phyloP scores from a whole-genome alignment of 1,140 invertebrate genomes.

The Atta colombica region DNA sequence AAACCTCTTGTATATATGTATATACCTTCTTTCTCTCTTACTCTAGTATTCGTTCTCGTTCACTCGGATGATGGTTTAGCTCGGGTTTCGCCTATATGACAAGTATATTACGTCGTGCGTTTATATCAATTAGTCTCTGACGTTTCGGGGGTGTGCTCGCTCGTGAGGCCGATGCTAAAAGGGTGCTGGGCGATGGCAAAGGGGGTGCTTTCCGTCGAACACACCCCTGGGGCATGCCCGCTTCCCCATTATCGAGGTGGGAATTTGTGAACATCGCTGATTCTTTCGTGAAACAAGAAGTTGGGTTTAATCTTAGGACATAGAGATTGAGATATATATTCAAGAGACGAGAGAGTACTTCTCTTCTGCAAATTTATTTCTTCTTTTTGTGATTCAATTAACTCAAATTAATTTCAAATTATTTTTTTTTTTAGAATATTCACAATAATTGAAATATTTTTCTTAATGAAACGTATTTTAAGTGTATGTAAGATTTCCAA shows the following conservation, averaged over 20 bases:
- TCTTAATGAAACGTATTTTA: neutral
- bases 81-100: slow-evolving; percentile 81
- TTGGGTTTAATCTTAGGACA: neutral
- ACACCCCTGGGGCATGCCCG: slow-evolving; percentile 53
- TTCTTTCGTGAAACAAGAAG: slow-evolving; percentile 17
- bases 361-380: neutral
- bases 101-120: slow-evolving; percentile 84
- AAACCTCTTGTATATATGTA: slow-evolving; percentile 65
- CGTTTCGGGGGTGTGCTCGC: slow-evolving; percentile 80
- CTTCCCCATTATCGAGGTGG: slow-evolving; percentile 42
- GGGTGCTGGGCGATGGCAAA: slow-evolving; percentile 65
- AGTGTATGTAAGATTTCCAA: neutral
- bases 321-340: slow-evolving; percentile 1
- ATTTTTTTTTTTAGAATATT: neutral
- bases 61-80: slow-evolving; percentile 50
- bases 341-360: neutral
- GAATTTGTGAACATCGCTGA: slow-evolving; percentile 27
- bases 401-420: neutral
- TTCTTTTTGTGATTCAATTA: neutral
- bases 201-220: slow-evolving; percentile 63
- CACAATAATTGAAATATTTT: slow-evolving; percentile 24
- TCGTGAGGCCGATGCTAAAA: slow-evolving; percentile 73
- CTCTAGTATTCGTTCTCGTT: slow-evolving; percentile 35
- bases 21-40: slow-evolving; percentile 39
- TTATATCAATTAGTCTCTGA: slow-evolving; percentile 85